Evolutionary conservation across 2,888 invertebrate species (phyloP).

Genomic region (Saturnia japonica): DNA sequence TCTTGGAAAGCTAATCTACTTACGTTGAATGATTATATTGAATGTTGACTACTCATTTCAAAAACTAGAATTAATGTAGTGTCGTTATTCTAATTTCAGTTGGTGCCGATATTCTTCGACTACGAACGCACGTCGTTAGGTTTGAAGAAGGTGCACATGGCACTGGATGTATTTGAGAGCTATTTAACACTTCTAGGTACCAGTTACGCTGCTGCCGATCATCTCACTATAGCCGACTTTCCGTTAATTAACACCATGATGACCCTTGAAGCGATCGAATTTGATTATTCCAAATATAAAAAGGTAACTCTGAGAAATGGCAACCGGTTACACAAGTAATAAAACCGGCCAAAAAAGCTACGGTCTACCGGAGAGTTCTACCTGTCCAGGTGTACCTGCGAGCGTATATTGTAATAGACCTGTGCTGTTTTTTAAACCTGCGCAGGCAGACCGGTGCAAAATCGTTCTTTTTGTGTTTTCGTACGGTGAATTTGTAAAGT

Average conservation of each 20-base stretch:
- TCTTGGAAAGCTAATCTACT: neutral
- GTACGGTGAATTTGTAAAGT: no score
- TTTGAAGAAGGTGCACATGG: conserved; percentile 86
- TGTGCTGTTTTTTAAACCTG: no score
- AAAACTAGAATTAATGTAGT: neutral
- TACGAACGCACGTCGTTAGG: conserved; percentile 86
- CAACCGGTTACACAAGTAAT: neutral
- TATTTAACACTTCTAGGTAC: conserved; percentile 83
- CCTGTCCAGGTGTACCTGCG: no score
- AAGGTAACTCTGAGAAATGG: conserved; percentile 24
- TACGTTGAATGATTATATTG: neutral
- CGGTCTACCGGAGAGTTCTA: no score
- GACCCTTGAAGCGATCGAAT: conserved; percentile 82
- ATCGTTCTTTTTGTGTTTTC: no score
- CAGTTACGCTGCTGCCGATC: conserved; percentile 85
- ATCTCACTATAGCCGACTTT: conserved; percentile 89
- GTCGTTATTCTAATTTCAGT: conserved; percentile 56
- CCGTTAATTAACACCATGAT: conserved; percentile 86
- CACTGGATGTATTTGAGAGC: conserved; percentile 85
- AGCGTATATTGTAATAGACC: no score
- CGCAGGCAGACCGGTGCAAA: no score
- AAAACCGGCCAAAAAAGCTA: no score
- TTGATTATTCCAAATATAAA: conserved; percentile 34
- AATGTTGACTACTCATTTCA: neutral
- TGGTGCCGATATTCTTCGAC: conserved; percentile 90